Percentiles rank a stretch among this genome's conserved stretches.
phyloP scores from a whole-genome alignment of 2,888 invertebrate genomes.

The Pristionchus mayeri region DNA sequence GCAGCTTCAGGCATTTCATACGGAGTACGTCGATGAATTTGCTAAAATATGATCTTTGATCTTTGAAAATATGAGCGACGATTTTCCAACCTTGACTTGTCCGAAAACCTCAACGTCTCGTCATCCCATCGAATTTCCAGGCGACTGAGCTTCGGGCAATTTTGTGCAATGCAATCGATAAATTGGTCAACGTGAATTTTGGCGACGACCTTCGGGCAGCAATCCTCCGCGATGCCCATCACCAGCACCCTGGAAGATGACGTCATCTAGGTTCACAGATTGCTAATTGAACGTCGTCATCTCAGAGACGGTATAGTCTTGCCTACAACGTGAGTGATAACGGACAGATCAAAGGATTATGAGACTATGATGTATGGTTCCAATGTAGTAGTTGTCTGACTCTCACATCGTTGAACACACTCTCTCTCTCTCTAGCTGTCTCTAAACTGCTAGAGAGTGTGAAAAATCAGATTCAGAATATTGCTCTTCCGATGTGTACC shows the following conservation, averaged over 20 bases:
- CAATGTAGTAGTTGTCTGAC: too few relatives aligned
- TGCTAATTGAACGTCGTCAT: too few relatives aligned
- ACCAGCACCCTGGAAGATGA: conserved; percentile 87
- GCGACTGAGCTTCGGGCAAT: conserved; percentile 89
- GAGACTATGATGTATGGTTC: not conserved
- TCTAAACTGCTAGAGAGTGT: too few relatives aligned
- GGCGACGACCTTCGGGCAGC: conserved; percentile 92
- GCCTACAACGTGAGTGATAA: not conserved
- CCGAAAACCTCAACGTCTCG: conserved; percentile 96
- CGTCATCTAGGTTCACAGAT: not conserved
- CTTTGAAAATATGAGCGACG: not conserved
- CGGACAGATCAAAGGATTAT: not conserved
- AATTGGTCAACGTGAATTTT: conserved; percentile 87
- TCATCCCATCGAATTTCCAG: conserved; percentile 98
- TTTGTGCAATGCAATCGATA: conserved; percentile 91
- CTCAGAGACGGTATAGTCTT: too few relatives aligned
- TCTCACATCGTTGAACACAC: too few relatives aligned
- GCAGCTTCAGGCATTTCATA: conserved; percentile 92
- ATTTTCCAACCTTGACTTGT: conserved; percentile 86
- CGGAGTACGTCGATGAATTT: conserved; percentile 98
- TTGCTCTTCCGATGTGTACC: conserved; percentile 82
- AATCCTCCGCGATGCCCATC: conserved; percentile 95
- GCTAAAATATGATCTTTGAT: conserved; percentile 77
- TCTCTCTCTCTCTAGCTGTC: too few relatives aligned
- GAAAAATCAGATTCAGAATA: too few relatives aligned